Evolutionary conservation across 2,888 invertebrate species (phyloP).

Genomic region (Carpatolechia fugitivella): DNA sequence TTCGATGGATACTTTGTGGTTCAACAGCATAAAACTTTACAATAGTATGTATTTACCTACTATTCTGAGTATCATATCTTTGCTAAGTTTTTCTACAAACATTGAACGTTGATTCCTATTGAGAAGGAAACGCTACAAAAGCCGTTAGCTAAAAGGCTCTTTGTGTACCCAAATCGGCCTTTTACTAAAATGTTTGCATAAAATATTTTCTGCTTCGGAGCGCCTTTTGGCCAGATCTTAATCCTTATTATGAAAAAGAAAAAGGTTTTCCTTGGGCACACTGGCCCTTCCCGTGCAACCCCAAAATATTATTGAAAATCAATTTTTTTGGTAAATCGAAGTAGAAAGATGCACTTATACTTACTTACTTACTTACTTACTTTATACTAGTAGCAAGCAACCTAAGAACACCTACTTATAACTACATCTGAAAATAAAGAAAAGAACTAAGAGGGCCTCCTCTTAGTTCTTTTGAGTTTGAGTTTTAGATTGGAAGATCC

Average conservation of each 20-base stretch:
- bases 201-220: slow-evolving; percentile 26
- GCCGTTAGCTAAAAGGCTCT: slow-evolving; percentile 22
- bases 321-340: background rate
- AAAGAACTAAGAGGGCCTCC: too few species aligned
- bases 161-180: slow-evolving; percentile 21
- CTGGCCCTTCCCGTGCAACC: slow-evolving; percentile 35
- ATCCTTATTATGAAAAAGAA: slow-evolving; percentile 28
- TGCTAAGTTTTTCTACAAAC: background rate
- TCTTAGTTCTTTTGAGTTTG: too few species aligned
- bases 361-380: too few species aligned
- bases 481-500: too few species aligned
- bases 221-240: slow-evolving; percentile 22
- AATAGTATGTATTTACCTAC: too few species aligned
- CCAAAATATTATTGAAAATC: background rate
- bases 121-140: slow-evolving; percentile 14
- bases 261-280: slow-evolving; percentile 21
- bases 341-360: too few species aligned
- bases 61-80: background rate
- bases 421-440: too few species aligned
- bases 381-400: too few species aligned
- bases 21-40: background rate
- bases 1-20: too few species aligned
- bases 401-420: too few species aligned
- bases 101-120: slow-evolving; percentile 9
- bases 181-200: slow-evolving; percentile 31